Evolutionary conservation across 1,140 invertebrate species (phyloP), one percentile per base, ranked within the genome.

Genomic region (Ceratoteleas bidentatus): DNA sequence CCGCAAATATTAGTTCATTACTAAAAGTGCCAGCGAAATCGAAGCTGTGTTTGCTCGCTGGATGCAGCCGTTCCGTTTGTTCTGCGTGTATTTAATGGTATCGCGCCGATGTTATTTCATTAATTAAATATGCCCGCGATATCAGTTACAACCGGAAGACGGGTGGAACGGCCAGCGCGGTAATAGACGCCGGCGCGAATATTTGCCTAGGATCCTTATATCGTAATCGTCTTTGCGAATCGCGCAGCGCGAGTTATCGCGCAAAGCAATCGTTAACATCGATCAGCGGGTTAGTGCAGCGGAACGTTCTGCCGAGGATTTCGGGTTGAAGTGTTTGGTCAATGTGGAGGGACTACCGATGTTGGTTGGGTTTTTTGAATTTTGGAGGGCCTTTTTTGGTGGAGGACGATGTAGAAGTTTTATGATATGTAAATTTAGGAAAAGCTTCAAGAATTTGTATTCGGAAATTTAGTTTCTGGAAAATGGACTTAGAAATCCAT

Each of bases 1-100:
- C 83, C 62, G 88, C 88, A 91, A 91, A 91, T 91, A 91, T 91
- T 91, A 91, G 90, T 91, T 91, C 89, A 91, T 91, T 91, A 91
- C 85, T 85, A 90, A 91, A 91, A 91, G 90, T 91, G 90, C 85
- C 87, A 84, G 87, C 75, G 85, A 81, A 85, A 85, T 83, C 81
- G 64, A 84, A 65, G 81, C 60, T 83, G 73, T 81, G 85, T 84
- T 82, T 68, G 72, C 81, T 79, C 85, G 79, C 80, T 74, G 83
- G 70, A 85, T 65, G 78, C 64, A 76, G 60, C 85, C 85, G 84
- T 86, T 80, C 85, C 85, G 85, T 86, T 77, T 83, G 79, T 84
- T 77, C 82, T 73, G 81, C 86, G 86, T 87, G 87, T 87, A 86
- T 90, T 89, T 86, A 86, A 89, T 85, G 81, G 79, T 85, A 86